Evolutionary conservation across 2,797 vertebrate species (phyloP).

Genomic region (Morus bassanus): DNA sequence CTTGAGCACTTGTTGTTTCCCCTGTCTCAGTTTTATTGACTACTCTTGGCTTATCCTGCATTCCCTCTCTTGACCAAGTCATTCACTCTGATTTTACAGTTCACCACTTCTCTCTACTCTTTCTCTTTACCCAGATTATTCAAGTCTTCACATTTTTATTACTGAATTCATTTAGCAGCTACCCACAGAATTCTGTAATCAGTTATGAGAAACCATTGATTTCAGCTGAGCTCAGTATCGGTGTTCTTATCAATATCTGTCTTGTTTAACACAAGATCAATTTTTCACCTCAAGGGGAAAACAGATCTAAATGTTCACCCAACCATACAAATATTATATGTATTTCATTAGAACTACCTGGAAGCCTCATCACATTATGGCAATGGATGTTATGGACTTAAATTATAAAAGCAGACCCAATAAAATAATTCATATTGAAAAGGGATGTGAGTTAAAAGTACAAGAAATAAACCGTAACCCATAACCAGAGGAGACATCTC

Average conservation of each 20-base stretch:
- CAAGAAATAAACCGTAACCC: not conserved
- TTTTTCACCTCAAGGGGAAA: conserved; percentile 15
- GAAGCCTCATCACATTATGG: not conserved
- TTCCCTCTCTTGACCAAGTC: not conserved
- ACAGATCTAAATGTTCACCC: not conserved
- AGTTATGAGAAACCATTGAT: not conserved
- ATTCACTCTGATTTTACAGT: not conserved
- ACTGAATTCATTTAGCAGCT: not conserved
- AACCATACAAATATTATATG: not conserved
- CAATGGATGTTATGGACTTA: not conserved
- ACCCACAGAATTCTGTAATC: not conserved
- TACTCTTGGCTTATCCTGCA: not conserved
- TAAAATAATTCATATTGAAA: not conserved
- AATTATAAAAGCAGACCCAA: not conserved
- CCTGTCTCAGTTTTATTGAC: not conserved
- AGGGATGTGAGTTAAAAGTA: not conserved
- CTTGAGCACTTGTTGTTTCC: not conserved
- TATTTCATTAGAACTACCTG: not conserved
- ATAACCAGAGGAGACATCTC: not conserved
- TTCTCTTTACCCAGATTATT: not conserved
- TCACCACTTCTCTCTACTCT: not conserved
- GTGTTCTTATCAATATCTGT: not conserved
- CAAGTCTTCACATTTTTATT: not conserved
- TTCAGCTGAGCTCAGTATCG: not conserved
- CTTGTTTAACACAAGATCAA: conserved; percentile 18